Evolutionary conservation across 2,888 invertebrate species (phyloP), one percentile per base, ranked within the genome.

Genomic region (Ethmia dodecea): DNA sequence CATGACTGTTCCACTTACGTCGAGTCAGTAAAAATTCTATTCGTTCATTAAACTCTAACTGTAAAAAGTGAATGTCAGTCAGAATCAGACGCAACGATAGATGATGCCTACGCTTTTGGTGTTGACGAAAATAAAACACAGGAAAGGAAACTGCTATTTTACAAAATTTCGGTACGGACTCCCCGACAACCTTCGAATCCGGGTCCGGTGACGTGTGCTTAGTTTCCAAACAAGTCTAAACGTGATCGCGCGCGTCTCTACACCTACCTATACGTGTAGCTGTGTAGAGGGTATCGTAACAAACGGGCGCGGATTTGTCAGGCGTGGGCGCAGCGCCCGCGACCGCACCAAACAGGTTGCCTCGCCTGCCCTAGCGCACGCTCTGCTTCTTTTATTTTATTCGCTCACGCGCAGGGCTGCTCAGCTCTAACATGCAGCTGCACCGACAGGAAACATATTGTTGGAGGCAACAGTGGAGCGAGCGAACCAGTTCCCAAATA

Each of bases 401-500:
- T 67, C 56, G 60, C 67, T 64, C 60, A 56, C 33, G 42, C 46
- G 43, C 65, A 79, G 79, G 80, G 79, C 53, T 81, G 75, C 54
- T 55, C 25, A 40, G 30, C 36, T 13, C 9, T 27, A 13, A 25
- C 10, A n/a, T 26, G 56, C 62, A 68, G 56, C 63, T 67, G 59
- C 56, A 43, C 43, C 47, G 55, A 52, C 60, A 64, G 62, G 62
- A 63, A 63, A 55, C 45, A 49, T 46, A 60, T 70, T 64, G 60
- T 68, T 50, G 6, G 22, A 8, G 9, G n/a, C 54, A 60, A 26
- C 11, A 55, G 58, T 60, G 73, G 71, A 74, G 78, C 76, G 74
- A 76, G 69, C 70, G 62, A 77, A 83, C 84, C 75, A 76, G 83
- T 80, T 83, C 73, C 77, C 43, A 81, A 84, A 80, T 76, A 84